Conservation (phyloP, 2,113 vertebrate species). For the Ailurus styani region DNA sequence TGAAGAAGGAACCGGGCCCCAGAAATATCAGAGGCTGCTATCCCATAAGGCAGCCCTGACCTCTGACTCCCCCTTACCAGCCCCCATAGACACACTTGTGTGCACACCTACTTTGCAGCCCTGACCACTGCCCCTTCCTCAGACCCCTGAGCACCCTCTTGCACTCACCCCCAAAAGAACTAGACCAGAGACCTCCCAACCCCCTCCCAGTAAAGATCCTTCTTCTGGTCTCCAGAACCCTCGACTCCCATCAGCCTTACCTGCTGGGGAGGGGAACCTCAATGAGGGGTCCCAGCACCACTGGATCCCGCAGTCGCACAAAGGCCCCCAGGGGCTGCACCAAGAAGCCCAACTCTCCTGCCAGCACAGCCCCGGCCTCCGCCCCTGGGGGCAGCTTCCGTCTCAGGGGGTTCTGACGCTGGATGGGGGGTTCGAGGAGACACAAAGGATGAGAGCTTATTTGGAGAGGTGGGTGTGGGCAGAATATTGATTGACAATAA, state of each 20-base stretch:
- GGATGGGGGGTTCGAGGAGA: background rate
- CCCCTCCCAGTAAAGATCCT: background rate
- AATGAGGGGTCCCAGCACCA: slow-evolving; percentile 74
- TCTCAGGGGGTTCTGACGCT: slow-evolving; percentile 80
- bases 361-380: slow-evolving; percentile 79
- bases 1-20: slow-evolving; percentile 34
- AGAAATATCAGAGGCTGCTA: background rate
- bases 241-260: slow-evolving; percentile 62
- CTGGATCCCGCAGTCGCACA: slow-evolving; percentile 73
- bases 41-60: background rate
- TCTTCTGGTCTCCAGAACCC: background rate
- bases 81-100: background rate
- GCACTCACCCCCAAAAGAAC: background rate
- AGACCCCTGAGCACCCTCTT: background rate
- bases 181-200: background rate
- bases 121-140: background rate
- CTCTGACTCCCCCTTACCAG: background rate
- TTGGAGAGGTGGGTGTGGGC: background rate
- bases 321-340: slow-evolving; percentile 80
- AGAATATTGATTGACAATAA: background rate
- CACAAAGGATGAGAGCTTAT: background rate
- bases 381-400: slow-evolving; percentile 78
- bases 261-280: slow-evolving; percentile 85
- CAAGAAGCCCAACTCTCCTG: slow-evolving; percentile 83
- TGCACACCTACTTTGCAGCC: background rate